phyloP scores from a whole-genome alignment of 2,797 vertebrate species.

The Atherinosoma microstoma region DNA sequence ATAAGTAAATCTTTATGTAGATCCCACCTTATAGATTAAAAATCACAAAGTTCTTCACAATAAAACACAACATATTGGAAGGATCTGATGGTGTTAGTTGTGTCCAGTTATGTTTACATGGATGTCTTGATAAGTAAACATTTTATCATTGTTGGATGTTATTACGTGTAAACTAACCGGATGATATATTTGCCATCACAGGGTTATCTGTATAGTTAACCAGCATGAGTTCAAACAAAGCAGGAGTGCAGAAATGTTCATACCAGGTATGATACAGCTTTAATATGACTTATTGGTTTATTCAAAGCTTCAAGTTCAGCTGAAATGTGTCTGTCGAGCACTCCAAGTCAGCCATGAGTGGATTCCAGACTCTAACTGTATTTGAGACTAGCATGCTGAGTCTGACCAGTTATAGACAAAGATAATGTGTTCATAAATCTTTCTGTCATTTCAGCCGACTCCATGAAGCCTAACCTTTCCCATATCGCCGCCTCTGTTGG shows the following conservation, averaged over 20 bases:
- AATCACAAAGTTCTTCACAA: no score
- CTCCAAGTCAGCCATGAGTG: no score
- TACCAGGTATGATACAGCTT: slow-evolving; percentile 27
- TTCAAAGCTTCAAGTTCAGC: background rate
- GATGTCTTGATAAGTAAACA: no score
- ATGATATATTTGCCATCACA: slow-evolving; percentile 1
- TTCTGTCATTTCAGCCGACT: slow-evolving; percentile 21
- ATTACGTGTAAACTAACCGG: background rate
- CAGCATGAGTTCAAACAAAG: slow-evolving; percentile 1
- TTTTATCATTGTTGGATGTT: no score
- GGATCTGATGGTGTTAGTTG: no score
- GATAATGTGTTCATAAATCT: background rate
- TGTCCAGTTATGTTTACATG: no score
- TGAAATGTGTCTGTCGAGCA: background rate
- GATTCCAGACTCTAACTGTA: no score
- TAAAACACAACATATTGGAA: no score
- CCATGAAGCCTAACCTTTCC: fast-evolving
- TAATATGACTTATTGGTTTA: background rate
- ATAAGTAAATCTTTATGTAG: no score
- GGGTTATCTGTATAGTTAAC: slow-evolving; percentile 43
- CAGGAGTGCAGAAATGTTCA: background rate
- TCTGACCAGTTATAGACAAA: no score
- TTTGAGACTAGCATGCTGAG: no score
- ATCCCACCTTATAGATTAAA: no score
- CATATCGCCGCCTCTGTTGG: fast-evolving